Evolutionary conservation across 2,888 invertebrate genomes (phyloP).

Genomic region (Acrobasis suavella): DNA sequence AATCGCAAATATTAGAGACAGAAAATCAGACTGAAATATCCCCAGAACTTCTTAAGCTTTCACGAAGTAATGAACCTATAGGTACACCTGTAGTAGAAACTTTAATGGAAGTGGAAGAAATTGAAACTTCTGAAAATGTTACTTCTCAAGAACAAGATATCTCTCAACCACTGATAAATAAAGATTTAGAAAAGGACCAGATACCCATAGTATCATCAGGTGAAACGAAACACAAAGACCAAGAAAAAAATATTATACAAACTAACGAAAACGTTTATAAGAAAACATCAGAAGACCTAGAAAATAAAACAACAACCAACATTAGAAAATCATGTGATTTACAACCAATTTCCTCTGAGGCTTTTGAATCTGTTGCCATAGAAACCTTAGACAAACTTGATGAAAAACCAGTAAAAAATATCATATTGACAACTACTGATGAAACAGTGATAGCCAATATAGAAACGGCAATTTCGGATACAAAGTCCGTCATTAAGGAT

Average conservation of each 20-base stretch:
- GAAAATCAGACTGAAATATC: background rate
- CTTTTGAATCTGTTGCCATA: no score
- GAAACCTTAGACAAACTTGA: no score
- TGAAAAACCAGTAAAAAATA: no score
- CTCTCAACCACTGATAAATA: background rate
- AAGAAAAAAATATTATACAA: background rate
- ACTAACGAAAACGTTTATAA: background rate
- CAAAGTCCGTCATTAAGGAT: no score
- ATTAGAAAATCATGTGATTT: no score
- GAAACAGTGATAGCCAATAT: no score
- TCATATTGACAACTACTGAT: no score
- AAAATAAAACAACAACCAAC: no score
- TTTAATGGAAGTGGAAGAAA: background rate
- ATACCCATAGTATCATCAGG: background rate
- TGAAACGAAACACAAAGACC: no score
- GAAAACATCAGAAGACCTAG: background rate
- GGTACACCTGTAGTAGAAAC: background rate
- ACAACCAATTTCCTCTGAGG: no score
- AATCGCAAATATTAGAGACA: background rate
- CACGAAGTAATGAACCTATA: background rate
- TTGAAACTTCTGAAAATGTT: background rate
- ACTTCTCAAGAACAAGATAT: no score
- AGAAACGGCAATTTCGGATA: no score
- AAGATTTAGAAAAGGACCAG: background rate
- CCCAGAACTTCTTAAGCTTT: background rate